Base-by-base conservation (phyloP, 2,797 vertebrate genomes). In the Paguma larvata region DNA sequence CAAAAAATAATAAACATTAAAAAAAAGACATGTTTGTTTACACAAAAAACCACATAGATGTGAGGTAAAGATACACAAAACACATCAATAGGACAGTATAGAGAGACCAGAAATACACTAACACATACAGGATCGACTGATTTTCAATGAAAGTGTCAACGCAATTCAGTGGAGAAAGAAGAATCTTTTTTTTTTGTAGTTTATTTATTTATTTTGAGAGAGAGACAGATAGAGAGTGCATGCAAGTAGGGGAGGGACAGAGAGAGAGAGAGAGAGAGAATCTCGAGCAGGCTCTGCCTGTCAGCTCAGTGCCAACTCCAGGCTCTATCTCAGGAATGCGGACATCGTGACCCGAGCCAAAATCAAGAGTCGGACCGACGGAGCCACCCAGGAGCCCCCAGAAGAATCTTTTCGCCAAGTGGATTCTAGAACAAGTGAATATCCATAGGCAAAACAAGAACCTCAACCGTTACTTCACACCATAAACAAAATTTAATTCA, bases 401-500 rank as follows among this genome's bases (percentile, higher is more conserved):
- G 38, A 59, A 87, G 30, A 59, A 77, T 38, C 41, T 87, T 80
- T 80, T 59, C 25, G 72, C 41, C 63, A 80, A 80, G 87, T 62
- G 53, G 63, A 51, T 87, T 87, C 92, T 62, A 80, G 41, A 80
- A 79, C 30, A 78, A 79, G 1, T 80, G n/a, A 87, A 72, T 62
- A 87, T 11, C 41, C 13, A 86, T 34, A 79, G 21, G 44, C 32
- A 75, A 79, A 85, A 67, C 34, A 77, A 41, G 59, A 10, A 67
- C 15, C 21, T 72, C 15, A 91, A 94, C 12, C 21, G 13, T 75
- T 75, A 44, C 10, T 30, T 51, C 44, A 30, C 5, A 80, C 3
- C 12, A 51, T 25, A 38, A 51, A 91, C 44, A 91, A 83, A 87
- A 91, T 83, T 62, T 91, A 94, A 85, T 85, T 89, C 23, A 89